phyloP scores from a whole-genome alignment of 2,888 invertebrate genomes.

The Campaea margaritaria region DNA sequence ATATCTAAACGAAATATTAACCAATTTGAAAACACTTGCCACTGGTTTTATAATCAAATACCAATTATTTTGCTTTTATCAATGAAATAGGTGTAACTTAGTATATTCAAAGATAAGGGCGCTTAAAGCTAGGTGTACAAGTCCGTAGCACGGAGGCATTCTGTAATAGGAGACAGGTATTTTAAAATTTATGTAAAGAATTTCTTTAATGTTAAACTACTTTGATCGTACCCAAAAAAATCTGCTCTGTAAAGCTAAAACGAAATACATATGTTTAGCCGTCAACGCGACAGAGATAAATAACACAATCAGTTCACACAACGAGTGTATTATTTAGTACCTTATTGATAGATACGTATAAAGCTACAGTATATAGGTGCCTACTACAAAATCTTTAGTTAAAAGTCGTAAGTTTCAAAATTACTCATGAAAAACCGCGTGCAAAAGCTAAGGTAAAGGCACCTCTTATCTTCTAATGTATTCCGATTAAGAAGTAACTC shows the following conservation, averaged over 20 bases:
- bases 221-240: no score
- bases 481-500: conserved; percentile 61
- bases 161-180: no score
- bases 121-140: not conserved
- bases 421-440: not conserved
- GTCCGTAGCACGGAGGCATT: not conserved
- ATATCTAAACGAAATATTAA: conserved; percentile 23
- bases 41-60: conserved; percentile 31
- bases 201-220: no score
- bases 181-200: no score
- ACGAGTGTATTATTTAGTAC: not conserved
- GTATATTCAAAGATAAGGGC: conserved; percentile 10
- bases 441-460: not conserved
- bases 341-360: no score
- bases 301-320: no score
- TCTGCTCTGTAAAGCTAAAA: no score
- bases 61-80: conserved; percentile 38
- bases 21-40: conserved; percentile 33
- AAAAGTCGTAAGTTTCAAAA: not conserved
- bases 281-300: no score
- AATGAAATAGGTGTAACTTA: conserved; percentile 38
- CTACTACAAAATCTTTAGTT: no score
- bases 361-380: no score
- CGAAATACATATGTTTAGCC: no score
- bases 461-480: conserved; percentile 45